Evolutionary conservation across 2,888 invertebrate species (phyloP).

Genomic region (Xanthorhoe designata): DNA sequence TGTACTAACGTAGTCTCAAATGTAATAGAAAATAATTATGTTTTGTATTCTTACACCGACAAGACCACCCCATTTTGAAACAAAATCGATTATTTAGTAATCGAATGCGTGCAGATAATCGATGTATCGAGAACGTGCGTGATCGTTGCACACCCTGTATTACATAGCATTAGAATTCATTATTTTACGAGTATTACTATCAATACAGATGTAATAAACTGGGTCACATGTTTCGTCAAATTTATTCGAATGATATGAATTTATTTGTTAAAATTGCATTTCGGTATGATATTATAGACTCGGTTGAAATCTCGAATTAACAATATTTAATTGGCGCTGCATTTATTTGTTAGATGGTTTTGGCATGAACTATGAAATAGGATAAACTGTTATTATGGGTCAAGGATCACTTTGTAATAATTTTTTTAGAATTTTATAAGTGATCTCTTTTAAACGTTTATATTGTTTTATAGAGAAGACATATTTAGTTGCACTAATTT

Average conservation of each 20-base stretch:
- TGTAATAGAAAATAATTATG: too few species aligned
- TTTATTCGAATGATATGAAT: not conserved
- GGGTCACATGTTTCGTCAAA: constrained; percentile 22
- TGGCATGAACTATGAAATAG: not conserved
- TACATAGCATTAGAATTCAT: constrained; percentile 50
- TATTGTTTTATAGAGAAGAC: too few species aligned
- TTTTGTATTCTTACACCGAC: not conserved
- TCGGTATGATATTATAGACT: not conserved
- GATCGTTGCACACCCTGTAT: constrained; percentile 49
- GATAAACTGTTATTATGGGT: too few species aligned
- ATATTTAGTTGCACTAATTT: too few species aligned
- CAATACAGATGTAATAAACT: constrained; percentile 31
- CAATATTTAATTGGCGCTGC: not conserved
- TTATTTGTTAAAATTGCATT: not conserved
- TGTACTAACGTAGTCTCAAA: too few species aligned
- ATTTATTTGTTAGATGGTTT: not conserved
- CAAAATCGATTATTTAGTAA: constrained; percentile 57
- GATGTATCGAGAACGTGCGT: constrained; percentile 60
- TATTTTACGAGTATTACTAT: constrained; percentile 61
- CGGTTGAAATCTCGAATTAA: not conserved
- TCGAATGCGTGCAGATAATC: constrained; percentile 69
- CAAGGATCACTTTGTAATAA: too few species aligned
- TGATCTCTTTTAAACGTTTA: too few species aligned
- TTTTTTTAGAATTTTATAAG: too few species aligned
- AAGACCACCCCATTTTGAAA: constrained; percentile 25